Conservation (phyloP, 1,140 invertebrate genomes). For the Microplitis demolitor region DNA sequence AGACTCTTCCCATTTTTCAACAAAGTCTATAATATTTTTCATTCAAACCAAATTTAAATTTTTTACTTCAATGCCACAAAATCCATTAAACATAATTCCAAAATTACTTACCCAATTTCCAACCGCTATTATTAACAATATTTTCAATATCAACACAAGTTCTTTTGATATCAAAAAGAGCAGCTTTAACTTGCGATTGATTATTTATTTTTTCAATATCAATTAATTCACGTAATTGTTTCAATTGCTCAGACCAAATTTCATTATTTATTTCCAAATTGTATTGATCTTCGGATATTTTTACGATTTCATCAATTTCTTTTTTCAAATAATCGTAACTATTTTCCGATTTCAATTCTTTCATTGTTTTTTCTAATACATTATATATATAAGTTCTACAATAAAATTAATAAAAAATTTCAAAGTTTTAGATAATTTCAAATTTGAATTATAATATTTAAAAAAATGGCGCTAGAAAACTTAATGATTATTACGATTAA, state of each 20-base stretch:
- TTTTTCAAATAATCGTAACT: slow-evolving; percentile 38
- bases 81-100: neutral
- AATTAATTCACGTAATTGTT: slow-evolving; percentile 30
- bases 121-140: slow-evolving; percentile 27
- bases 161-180: neutral
- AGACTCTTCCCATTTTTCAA: slow-evolving; percentile 39
- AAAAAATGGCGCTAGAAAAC: no score
- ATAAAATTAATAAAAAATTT: neutral
- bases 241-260: slow-evolving; percentile 35
- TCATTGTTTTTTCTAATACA: slow-evolving; percentile 32
- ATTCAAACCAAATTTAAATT: no score
- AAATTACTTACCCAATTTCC: slow-evolving; percentile 29
- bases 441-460: no score
- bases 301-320: slow-evolving; percentile 39
- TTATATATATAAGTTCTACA: slow-evolving; percentile 39
- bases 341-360: slow-evolving; percentile 33
- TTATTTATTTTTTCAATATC: slow-evolving; percentile 28
- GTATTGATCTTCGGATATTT: slow-evolving; percentile 33
- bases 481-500: no score
- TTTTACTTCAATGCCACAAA: no score
- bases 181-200: slow-evolving; percentile 20
- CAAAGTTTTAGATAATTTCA: no score
- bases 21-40: slow-evolving; percentile 20
- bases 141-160: slow-evolving; percentile 29
- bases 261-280: slow-evolving; percentile 38